Evolutionary conservation across 2,888 invertebrate species (phyloP).

Genomic region (Dynastes tityus): DNA sequence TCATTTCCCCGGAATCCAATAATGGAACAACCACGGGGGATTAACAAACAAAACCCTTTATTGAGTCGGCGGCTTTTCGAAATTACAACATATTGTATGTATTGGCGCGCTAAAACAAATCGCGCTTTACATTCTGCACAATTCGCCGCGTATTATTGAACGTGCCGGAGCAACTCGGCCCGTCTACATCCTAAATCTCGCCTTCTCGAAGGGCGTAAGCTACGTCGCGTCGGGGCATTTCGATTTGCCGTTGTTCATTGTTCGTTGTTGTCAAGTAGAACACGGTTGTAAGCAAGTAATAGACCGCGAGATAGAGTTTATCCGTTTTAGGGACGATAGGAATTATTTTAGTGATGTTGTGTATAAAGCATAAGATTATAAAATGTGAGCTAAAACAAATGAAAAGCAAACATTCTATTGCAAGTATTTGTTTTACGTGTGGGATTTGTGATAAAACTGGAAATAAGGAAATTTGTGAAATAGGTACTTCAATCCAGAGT

Average conservation of each 20-base stretch:
- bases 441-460: no score
- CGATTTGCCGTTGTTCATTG: neutral
- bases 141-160: conserved; percentile 5
- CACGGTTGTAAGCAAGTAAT: conserved; percentile 3
- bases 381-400: no score
- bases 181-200: conserved; percentile 12
- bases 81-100: conserved; percentile 25
- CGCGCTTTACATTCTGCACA: conserved; percentile 5
- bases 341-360: no score
- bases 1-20: conserved; percentile 35
- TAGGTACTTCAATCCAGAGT: no score
- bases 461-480: no score
- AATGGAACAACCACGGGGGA: conserved; percentile 16
- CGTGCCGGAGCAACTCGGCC: neutral
- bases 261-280: neutral
- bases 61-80: conserved; percentile 30
- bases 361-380: no score
- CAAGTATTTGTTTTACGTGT: no score
- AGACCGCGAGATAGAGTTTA: neutral
- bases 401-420: no score
- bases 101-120: conserved; percentile 10
- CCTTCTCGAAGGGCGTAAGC: conserved; percentile 4
- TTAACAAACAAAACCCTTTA: conserved; percentile 43
- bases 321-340: no score
- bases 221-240: neutral